Base-by-base conservation (phyloP, 2,888 invertebrate species). In the Andrena minutula region DNA sequence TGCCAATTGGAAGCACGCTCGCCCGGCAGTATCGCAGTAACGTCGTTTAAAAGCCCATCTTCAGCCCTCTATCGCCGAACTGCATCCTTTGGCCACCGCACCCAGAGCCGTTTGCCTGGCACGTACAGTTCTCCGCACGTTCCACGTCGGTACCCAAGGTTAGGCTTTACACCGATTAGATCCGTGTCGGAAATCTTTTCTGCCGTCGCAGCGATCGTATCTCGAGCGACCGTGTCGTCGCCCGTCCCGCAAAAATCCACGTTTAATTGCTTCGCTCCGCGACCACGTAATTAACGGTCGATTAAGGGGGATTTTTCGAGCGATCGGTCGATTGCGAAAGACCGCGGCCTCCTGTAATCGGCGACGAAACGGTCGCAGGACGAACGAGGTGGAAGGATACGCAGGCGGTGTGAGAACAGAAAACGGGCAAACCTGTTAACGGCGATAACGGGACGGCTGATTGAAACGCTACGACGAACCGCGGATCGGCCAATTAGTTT, bases 361-460 rank as follows among this genome's bases (percentile, higher is more conserved):
- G 1, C 30, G 26, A n/a, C 75, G 41, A 12, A 61, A 35, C n/a
- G 51, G 6, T 56, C 47, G 32, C 35, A 23, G 70, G 26, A 66
- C 16, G 49, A 51, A 7, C 71, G 63, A 28, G 51, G 61, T 53
- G 8, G 35, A 53, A 49, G 73, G 53, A 69, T 71, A 73, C 64
- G 28, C 23, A 68, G 71, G 70, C 68, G 60, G 76, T 84, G 79
- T 68, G 86, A 84, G 85, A 86, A 83, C 79, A 32, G 20, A 41
- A 47, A n/a, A 2, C 16, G 3, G 20, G 56, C 49, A 73, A 79
- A 81, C 77, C 81, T 86, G 79, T 81, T 87, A 88, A 88, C 81
- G 77, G 78, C 53, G 88, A 88, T 87, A 88, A 87, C 88, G 86
- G 86, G 73, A 86, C 69, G 86, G 64, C 23, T 78, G 80, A 87